Evolutionary conservation across 2,888 invertebrate species (phyloP), one percentile per base, ranked within the genome.

Genomic region (Monopis laevigella): DNA sequence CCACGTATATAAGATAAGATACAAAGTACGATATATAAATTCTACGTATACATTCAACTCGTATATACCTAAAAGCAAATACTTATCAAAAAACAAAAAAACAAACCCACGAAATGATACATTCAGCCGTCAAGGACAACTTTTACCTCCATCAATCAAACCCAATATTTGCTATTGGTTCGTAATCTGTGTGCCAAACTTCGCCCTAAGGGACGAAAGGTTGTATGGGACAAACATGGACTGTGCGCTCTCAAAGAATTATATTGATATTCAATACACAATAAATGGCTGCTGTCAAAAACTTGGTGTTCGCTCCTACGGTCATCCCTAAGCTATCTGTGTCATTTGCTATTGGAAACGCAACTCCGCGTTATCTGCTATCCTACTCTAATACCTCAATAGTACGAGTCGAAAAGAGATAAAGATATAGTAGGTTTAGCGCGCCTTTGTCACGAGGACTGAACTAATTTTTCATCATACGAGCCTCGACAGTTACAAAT

Each of bases 381-480:
- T 45, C 45, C 54, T 43, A 48, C 48, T 55, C 53, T 10, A n/a
- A 48, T 43, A 47, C 40, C 43, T 49, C 48, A 46, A 7, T 34
- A 30, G 16, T 21, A 35, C 58, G 58, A 49, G 71, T 51, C 46
- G 50, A 64, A 80, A 54, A 51, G 69, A 62, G 72, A 75, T 64
- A 62, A 61, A 55, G 62, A 62, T 62, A 62, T 64, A 66, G 71
- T 71, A 64, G 67, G 78, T 66, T 72, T 75, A 73, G 72, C 71
- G 66, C 65, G 72, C 73, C 73, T 78, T 75, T 78, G 75, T 77
- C 73, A 78, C 69, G 67, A 74, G 64, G 71, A 72, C 74, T 74
- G 78, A 72, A 74, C 78, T 78, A 82, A 82, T 82, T 82, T 82
- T 82, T 82, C 82, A 82, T 82, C 80, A 81, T 81, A 81, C 81